Percentiles rank a stretch among this genome's conserved stretches.
These are phyloP conservation scores for Kryptopterus vitreolus DNA, from an alignment of 2,797 vertebrate species.

Conservation along the genomic window DNA sequence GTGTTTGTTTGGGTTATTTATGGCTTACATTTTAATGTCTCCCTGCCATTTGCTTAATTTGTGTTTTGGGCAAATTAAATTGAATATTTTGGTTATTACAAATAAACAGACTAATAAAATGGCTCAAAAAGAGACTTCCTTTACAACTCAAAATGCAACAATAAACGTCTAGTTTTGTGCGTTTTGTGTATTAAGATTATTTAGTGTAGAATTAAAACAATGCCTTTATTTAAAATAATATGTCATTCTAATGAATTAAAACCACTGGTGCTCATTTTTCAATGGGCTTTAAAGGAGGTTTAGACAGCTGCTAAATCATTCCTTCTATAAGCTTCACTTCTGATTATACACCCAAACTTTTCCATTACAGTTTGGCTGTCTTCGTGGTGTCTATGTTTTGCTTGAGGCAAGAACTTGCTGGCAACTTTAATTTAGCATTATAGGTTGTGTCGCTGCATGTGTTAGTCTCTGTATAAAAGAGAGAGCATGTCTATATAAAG, in stretches of 20 bases:
- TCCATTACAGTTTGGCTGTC: background rate
- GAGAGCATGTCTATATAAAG: background rate
- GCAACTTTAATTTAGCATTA: slow-evolving; percentile 9
- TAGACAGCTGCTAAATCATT: slow-evolving; percentile 7
- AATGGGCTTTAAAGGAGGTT: background rate
- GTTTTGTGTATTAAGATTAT: background rate
- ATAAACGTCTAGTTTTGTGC: background rate
- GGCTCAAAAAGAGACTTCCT: background rate
- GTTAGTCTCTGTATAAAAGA: background rate
- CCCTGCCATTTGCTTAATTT: background rate
- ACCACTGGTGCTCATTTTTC: background rate
- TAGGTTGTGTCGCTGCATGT: slow-evolving; percentile 19
- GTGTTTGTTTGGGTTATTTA: background rate
- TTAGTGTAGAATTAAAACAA: background rate
- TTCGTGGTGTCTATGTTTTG: slow-evolving; percentile 6
- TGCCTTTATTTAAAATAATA: background rate
- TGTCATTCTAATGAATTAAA: background rate
- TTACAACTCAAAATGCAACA: background rate
- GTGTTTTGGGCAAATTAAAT: background rate
- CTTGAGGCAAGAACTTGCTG: slow-evolving; percentile 7
- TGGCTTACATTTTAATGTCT: background rate
- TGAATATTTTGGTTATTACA: background rate
- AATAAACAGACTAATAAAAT: background rate
- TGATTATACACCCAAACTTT: slow-evolving; percentile 16
- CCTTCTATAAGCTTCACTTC: background rate